phyloP scores from a whole-genome alignment of 2,113 vertebrate species.

The Mus pahari region DNA sequence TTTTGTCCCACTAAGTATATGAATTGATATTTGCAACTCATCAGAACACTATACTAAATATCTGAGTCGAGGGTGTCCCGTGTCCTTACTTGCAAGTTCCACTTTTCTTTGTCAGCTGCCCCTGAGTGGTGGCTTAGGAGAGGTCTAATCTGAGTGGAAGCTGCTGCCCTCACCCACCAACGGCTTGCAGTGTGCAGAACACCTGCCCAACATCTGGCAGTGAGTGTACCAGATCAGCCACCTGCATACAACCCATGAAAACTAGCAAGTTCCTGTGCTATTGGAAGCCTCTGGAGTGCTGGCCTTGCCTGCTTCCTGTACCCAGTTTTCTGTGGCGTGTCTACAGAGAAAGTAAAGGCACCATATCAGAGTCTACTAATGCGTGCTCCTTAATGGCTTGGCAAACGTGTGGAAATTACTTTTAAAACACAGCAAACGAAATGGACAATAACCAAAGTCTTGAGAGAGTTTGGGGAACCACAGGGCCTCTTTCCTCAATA shows the following conservation, averaged over 20 bases:
- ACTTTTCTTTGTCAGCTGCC: not conserved
- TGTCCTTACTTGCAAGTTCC: constrained; percentile 16
- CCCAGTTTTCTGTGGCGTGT: not conserved
- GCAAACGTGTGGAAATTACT: not conserved
- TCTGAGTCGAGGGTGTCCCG: constrained; percentile 21
- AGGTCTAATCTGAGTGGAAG: not conserved
- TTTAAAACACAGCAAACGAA: not conserved
- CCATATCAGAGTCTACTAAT: not conserved
- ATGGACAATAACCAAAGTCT: not conserved
- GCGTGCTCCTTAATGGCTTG: not conserved
- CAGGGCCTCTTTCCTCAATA: not conserved
- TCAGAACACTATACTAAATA: constrained; percentile 51
- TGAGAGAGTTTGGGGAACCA: not conserved
- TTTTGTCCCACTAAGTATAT: constrained; percentile 44
- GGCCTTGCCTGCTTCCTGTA: not conserved
- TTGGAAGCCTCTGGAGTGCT: not conserved
- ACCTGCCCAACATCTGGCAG: not conserved
- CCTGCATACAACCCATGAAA: fast-evolving
- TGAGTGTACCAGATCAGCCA: not conserved
- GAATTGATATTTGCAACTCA: constrained; percentile 69
- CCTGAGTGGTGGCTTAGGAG: not conserved
- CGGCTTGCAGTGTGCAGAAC: not conserved
- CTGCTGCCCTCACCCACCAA: not conserved
- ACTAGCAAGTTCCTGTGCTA: not conserved
- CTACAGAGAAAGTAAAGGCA: not conserved